These are phyloP conservation scores for Syncerus caffer DNA, from an alignment of 2,797 vertebrate genomes.

Conservation along the genomic window DNA sequence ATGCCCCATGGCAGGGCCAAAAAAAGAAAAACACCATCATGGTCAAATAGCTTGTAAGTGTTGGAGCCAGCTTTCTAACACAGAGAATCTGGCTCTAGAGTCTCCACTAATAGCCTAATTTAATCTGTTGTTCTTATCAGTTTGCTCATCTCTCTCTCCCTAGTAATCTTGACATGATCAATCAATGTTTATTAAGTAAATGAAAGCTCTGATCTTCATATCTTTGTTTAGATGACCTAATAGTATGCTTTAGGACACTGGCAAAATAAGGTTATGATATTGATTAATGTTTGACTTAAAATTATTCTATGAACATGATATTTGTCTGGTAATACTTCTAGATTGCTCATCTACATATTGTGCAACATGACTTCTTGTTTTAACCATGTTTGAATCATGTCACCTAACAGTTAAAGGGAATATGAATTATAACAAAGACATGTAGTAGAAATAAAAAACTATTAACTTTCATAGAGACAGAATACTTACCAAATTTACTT, in stretches of 20 bases:
- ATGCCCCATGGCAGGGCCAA: neutral
- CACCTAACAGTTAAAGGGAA: neutral
- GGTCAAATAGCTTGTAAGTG: neutral
- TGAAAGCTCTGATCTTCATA: neutral
- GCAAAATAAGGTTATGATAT: neutral
- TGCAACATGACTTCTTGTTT: neutral
- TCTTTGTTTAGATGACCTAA: neutral
- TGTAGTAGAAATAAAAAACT: neutral
- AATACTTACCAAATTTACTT: neutral
- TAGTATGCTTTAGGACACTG: neutral
- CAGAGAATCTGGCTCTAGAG: neutral
- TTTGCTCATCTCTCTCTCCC: neutral
- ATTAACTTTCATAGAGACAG: neutral
- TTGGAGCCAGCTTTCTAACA: neutral
- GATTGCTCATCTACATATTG: neutral
- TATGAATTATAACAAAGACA: neutral
- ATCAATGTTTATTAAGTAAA: neutral
- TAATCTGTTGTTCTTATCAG: neutral
- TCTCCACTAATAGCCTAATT: neutral
- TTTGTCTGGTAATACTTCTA: neutral
- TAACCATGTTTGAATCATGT: neutral
- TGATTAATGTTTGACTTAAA: neutral
- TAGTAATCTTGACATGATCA: neutral
- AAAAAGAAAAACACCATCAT: neutral
- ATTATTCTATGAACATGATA: neutral